A percentile compares a stretch with the other conserved stretches of the same genome.
Evolutionary conservation across 2,113 vertebrate species (phyloP).

Genomic region (Bungarus multicinctus): DNA sequence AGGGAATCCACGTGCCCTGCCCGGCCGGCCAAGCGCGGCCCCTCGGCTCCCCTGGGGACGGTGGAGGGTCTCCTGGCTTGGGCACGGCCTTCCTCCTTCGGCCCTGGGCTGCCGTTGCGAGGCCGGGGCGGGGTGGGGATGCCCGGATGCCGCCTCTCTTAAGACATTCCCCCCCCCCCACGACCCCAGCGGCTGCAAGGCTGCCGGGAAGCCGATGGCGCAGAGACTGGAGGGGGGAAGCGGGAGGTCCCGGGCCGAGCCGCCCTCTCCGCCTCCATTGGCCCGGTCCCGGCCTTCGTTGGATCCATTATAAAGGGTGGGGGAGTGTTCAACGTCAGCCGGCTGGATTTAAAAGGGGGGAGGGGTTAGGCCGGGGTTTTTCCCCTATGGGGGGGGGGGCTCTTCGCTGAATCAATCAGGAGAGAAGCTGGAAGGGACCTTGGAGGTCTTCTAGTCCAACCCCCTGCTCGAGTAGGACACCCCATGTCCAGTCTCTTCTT

Average conservation of each 20-base stretch:
- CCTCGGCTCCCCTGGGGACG: neutral
- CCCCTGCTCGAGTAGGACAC: no score
- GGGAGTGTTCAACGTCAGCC: no score
- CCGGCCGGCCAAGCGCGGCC: neutral
- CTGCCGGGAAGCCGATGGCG: neutral
- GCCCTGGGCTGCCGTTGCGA: neutral
- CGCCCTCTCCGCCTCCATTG: neutral
- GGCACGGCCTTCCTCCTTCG: neutral
- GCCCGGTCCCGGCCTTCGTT: neutral
- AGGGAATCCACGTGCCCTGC: neutral
- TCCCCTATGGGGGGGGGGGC: neutral
- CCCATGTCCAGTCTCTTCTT: no score
- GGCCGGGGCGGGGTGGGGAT: neutral
- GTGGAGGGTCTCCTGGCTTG: neutral
- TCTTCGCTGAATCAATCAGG: neutral
- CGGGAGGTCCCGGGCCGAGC: neutral
- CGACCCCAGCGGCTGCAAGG: neutral
- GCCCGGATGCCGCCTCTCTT: neutral
- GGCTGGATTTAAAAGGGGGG: neutral
- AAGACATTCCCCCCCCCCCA: neutral
- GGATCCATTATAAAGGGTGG: no score
- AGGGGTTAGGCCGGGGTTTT: neutral
- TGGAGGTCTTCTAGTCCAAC: no score
- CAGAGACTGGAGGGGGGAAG: neutral
- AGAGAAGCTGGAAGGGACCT: no score